These are phyloP conservation scores for Lates calcarifer DNA, from an alignment of 2,113 vertebrate genomes.

Conservation along the genomic window DNA sequence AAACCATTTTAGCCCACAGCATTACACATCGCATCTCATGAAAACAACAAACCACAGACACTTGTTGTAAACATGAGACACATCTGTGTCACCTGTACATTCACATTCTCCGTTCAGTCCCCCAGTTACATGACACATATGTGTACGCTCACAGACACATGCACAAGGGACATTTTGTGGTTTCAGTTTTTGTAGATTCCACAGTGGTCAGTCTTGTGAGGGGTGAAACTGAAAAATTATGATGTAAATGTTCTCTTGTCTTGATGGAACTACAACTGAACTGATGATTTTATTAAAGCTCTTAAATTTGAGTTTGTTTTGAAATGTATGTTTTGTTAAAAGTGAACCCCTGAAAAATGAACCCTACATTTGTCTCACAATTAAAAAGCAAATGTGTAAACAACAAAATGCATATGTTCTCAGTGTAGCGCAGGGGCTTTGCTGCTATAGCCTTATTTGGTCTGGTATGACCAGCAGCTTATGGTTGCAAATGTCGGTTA, in stretches of 20 bases:
- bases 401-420: neutral
- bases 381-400: neutral
- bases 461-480: constrained; percentile 29
- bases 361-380: neutral
- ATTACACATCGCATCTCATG: neutral
- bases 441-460: neutral
- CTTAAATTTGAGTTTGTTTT: neutral
- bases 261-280: neutral
- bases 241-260: neutral
- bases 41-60: constrained; percentile 31
- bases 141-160: constrained; percentile 1
- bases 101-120: neutral
- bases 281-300: neutral
- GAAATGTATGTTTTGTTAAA: neutral
- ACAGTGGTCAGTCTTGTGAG: neutral
- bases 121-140: constrained; percentile 15
- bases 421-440: neutral
- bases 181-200: constrained; percentile 10
- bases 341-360: neutral
- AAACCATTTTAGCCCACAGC: neutral
- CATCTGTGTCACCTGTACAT: constrained; percentile 7
- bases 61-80: constrained; percentile 13
- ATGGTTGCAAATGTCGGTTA: neutral
- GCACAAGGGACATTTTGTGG: constrained; percentile 1
- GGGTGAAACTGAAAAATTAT: neutral